Percentiles rank a stretch among this genome's conserved stretches.
These are phyloP conservation scores for Argentina silus DNA, from an alignment of 2,797 vertebrate genomes.

Conservation along the genomic window DNA sequence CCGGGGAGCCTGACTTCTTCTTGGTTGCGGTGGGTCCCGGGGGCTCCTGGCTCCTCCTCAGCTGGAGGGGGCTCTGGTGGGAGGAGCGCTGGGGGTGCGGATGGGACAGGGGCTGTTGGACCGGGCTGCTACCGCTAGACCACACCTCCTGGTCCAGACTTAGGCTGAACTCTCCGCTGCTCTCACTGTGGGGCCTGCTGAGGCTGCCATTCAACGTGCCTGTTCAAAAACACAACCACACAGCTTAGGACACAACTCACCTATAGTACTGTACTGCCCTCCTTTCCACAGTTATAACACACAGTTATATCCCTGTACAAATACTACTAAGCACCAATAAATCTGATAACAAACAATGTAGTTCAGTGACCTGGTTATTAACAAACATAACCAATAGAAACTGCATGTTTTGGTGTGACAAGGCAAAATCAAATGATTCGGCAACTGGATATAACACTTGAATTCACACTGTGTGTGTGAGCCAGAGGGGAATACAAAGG, in stretches of 20 bases:
- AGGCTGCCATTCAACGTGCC: slow-evolving; percentile 83
- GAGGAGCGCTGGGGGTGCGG: slow-evolving; percentile 61
- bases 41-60: slow-evolving; percentile 75
- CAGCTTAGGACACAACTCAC: no score
- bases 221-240: slow-evolving; percentile 57
- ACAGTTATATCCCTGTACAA: no score
- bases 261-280: no score
- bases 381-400: neutral
- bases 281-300: no score
- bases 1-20: slow-evolving; percentile 79
- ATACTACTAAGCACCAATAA: no score
- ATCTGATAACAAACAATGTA: neutral
- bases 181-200: slow-evolving; percentile 93
- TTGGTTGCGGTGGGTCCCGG: slow-evolving; percentile 65
- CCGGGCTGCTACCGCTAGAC: slow-evolving; percentile 92
- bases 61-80: slow-evolving; percentile 86
- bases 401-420: neutral
- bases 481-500: neutral
- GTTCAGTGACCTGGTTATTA: neutral
- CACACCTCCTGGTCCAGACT: slow-evolving; percentile 90
- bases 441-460: no score
- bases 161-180: slow-evolving; percentile 94
- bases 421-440: neutral
- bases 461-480: neutral
- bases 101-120: slow-evolving; percentile 79